Evolutionary conservation across 2,888 invertebrate genomes (phyloP).

Genomic region (Apomyelois bistriatella): DNA sequence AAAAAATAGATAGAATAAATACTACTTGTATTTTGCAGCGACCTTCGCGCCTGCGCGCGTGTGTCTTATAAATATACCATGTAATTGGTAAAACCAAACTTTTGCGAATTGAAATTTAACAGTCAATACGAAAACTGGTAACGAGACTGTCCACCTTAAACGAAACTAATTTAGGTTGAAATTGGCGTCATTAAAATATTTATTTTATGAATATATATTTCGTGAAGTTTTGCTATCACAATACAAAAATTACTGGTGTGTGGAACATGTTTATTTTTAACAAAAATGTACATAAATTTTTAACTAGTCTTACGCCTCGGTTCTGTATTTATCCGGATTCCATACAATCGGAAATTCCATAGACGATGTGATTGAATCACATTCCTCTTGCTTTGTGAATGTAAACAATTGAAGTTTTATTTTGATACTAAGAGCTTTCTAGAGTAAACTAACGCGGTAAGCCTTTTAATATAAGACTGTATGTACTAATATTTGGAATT

Average conservation of each 20-base stretch:
- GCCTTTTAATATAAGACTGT: conserved; percentile 11
- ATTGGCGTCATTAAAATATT: not conserved
- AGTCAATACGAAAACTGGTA: too few species aligned
- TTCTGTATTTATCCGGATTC: conserved; percentile 23
- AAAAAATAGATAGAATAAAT: too few species aligned
- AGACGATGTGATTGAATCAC: conserved; percentile 30
- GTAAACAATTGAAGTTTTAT: conserved; percentile 7
- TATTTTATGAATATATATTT: not conserved
- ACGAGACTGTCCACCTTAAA: too few species aligned
- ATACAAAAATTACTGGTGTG: conserved; percentile 22
- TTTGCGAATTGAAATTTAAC: too few species aligned
- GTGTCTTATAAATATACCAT: not conserved
- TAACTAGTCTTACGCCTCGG: conserved; percentile 43
- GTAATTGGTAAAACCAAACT: conserved; percentile 1
- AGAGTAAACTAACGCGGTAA: conserved; percentile 1
- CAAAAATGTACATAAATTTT: conserved; percentile 62
- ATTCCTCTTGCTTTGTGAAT: conserved; percentile 14
- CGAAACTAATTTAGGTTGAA: too few species aligned
- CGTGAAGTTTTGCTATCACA: not conserved
- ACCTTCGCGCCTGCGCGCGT: not conserved
- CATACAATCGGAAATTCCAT: conserved; percentile 22
- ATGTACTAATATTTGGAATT: conserved; percentile 5
- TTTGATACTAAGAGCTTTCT: conserved; percentile 5
- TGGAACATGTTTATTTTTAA: conserved; percentile 39
- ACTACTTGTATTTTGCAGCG: too few species aligned